Base-by-base conservation (phyloP, 2,888 invertebrate species). In the Boloria euphrosyne region DNA sequence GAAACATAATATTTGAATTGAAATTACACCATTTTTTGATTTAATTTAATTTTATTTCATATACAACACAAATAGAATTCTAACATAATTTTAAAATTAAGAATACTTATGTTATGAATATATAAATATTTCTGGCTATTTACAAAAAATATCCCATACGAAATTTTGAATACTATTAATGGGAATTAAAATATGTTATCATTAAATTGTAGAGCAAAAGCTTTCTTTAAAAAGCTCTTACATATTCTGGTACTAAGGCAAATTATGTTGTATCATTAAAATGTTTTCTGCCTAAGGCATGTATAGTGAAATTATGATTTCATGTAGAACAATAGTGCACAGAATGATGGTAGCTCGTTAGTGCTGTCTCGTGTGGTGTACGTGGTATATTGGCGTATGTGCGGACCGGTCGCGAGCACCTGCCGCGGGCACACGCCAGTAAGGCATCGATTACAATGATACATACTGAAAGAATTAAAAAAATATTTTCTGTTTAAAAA, bases 371-470 rank as follows among this genome's bases (percentile, higher is more conserved):
- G 59, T 47, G 46, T 53, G 46, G 44, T 62, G 52, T 66, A 60
- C 58, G 69, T 60, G 66, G 59, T 55, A 65, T 76, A 76, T 68
- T 74, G 77, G 57, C 77, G 73, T 55, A 60, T 64, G 63, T 47
- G 72, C 69, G 71, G 80, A 80, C 79, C 81, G 82, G 81, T 82
- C 81, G 74, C 75, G 67, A 62, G 84, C 90, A 90, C 90, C 90
- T 90, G 90, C 90, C 88, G 78, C 75, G 78, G 90, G 90, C 90
- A 90, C 90, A 90, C 90, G 90, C 89, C 89, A 87, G 78, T 73
- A 76, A 69, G 64, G 78, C 77, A 46, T 70, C 65, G 59, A 76
- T 77, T 78, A 83, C 81, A 87, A 82, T 79, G 67, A 55, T 47
- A 57, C 43, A n/a, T 14, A 13, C 6, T n/a, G n/a, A n/a, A 18